Conservation (phyloP, 1,140 invertebrate genomes). For the Temnothorax longispinosus region DNA sequence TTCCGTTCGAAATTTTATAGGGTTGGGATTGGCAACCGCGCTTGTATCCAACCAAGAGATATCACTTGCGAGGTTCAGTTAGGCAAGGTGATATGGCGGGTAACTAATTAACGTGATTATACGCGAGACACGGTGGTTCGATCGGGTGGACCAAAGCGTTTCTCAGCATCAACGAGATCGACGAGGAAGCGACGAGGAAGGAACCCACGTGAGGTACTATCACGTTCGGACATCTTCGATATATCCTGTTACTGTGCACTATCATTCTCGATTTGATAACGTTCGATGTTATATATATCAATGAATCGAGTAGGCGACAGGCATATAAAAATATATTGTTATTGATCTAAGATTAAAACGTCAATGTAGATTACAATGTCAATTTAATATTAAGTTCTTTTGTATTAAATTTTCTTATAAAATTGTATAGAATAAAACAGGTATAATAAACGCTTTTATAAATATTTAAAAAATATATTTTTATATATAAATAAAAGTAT, state of each 20-base stretch:
- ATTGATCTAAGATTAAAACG: neutral
- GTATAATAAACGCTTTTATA: neutral
- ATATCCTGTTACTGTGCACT: constrained; percentile 19
- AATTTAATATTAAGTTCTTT: neutral
- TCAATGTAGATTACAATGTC: neutral
- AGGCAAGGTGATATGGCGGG: constrained; percentile 55
- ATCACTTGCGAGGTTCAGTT: constrained; percentile 49
- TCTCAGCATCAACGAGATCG: neutral
- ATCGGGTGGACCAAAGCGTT: constrained; percentile 64
- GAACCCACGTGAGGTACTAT: constrained; percentile 32
- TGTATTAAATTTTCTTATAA: neutral
- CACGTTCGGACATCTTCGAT: constrained; percentile 42
- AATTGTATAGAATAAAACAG: neutral
- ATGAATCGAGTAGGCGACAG: neutral
- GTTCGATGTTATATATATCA: neutral
- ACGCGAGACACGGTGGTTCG: constrained; percentile 61
- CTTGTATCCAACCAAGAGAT: constrained; percentile 34
- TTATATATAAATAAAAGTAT: neutral
- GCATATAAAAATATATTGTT: neutral
- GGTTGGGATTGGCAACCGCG: constrained; percentile 46
- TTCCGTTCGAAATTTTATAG: constrained; percentile 1
- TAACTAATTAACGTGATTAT: constrained; percentile 72
- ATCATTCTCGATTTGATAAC: constrained; percentile 19
- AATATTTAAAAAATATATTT: neutral
- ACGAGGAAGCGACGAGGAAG: constrained; percentile 25